These are phyloP conservation scores for Altica lythri DNA, from an alignment of 2,888 invertebrate genomes.

Conservation along the genomic window DNA sequence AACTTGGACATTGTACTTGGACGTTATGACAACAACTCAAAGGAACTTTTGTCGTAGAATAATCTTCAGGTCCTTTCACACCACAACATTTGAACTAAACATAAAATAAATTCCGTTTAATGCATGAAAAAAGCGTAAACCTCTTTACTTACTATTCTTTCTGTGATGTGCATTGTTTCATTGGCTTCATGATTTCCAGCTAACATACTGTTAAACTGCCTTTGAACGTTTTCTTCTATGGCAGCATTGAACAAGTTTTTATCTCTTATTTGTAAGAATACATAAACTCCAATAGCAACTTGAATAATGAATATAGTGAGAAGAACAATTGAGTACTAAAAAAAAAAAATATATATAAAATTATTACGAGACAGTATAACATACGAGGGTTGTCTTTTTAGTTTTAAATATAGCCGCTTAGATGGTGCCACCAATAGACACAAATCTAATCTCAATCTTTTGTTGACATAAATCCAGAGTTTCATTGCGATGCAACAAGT, in stretches of 20 bases:
- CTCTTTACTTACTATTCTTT: conserved; percentile 61
- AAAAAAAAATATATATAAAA: conserved; percentile 40
- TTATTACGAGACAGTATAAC: too few species aligned
- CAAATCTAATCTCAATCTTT: too few species aligned
- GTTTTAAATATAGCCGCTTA: too few species aligned
- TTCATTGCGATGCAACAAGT: too few species aligned
- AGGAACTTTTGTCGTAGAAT: too few species aligned
- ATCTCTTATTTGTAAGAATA: conserved; percentile 68
- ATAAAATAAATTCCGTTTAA: neutral
- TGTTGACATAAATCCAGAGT: too few species aligned
- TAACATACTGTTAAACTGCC: conserved; percentile 58
- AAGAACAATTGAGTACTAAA: conserved; percentile 74
- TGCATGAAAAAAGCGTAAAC: too few species aligned
- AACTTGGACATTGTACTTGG: conserved; percentile 54
- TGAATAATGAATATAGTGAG: conserved; percentile 74
- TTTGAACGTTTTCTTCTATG: conserved; percentile 43
- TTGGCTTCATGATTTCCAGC: conserved; percentile 58
- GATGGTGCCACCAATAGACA: too few species aligned
- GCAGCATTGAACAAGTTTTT: conserved; percentile 55
- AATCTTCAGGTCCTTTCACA: conserved; percentile 63
- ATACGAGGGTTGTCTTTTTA: too few species aligned
- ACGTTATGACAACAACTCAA: conserved; percentile 49
- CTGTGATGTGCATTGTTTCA: conserved; percentile 65
- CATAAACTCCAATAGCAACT: conserved; percentile 70
- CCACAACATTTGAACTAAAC: conserved; percentile 72